These are phyloP conservation scores for Erythrocercus mccallii DNA, from an alignment of 2,113 vertebrate genomes.

Conservation along the genomic window DNA sequence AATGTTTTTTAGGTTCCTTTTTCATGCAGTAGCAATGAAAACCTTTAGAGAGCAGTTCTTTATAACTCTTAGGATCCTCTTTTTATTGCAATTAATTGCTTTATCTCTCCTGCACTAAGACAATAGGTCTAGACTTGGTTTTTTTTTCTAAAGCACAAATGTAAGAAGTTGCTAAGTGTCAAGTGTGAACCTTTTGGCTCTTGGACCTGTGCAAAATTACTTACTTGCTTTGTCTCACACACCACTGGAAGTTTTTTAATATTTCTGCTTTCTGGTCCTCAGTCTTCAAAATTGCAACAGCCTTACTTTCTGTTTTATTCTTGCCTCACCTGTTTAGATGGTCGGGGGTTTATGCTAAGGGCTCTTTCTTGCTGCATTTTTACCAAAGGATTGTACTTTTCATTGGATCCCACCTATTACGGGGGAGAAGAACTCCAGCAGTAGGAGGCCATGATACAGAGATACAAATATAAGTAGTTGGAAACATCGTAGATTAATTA, in stretches of 20 bases:
- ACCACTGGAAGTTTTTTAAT: not conserved
- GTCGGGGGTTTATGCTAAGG: not conserved
- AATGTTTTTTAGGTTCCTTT: not conserved
- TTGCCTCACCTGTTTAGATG: not conserved
- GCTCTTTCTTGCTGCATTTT: not conserved
- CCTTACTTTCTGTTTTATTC: not conserved
- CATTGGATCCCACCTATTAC: not conserved
- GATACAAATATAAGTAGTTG: not conserved
- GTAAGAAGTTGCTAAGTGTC: not conserved
- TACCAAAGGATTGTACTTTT: not conserved
- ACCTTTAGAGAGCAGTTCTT: not conserved
- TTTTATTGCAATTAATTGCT: not conserved
- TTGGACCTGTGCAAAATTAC: not conserved
- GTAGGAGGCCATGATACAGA: not conserved
- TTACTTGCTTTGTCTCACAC: not conserved
- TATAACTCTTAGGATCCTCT: not conserved
- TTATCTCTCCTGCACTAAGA: not conserved
- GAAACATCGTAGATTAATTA: not conserved
- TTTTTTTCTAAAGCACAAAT: not conserved
- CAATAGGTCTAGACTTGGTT: not conserved
- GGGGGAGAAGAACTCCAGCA: not conserved
- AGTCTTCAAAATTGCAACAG: not conserved
- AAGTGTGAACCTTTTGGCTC: not conserved
- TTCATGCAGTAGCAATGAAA: not conserved
- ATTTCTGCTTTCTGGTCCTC: not conserved